A percentile compares a stretch with the other conserved stretches of the same genome.
Conservation (phyloP, 2,113 vertebrate species). For the Cyphomyrus discorhynchus region DNA sequence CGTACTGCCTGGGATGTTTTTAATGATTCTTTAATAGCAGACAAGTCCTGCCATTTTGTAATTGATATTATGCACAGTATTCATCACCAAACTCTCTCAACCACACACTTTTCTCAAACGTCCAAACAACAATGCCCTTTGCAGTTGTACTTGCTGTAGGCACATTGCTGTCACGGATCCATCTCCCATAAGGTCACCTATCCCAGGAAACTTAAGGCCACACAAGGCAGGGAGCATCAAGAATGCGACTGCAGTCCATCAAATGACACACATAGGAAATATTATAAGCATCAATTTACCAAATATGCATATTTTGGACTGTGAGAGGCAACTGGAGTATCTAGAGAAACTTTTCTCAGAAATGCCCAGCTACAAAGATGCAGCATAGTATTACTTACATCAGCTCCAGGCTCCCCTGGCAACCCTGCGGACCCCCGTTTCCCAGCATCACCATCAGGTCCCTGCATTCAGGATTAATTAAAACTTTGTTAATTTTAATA, state of each 20-base stretch:
- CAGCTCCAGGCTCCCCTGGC: slow-evolving; percentile 82
- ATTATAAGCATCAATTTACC: background rate
- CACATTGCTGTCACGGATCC: background rate
- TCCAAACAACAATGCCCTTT: background rate
- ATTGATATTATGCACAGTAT: background rate
- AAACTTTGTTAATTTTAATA: background rate
- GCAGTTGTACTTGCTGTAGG: background rate
- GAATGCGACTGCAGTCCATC: background rate
- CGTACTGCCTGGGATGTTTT: background rate
- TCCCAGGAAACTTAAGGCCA: background rate
- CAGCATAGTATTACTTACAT: slow-evolving; percentile 68
- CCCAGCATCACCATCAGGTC: slow-evolving; percentile 78
- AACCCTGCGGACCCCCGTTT: slow-evolving; percentile 79
- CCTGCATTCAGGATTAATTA: slow-evolving; percentile 58
- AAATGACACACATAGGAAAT: background rate
- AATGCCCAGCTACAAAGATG: background rate
- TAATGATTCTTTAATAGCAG: background rate
- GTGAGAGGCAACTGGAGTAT: background rate
- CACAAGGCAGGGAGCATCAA: background rate
- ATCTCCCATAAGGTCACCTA: background rate
- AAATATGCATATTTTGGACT: background rate
- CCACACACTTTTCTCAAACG: background rate
- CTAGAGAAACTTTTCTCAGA: background rate
- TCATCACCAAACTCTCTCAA: background rate
- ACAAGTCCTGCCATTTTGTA: background rate